These are phyloP conservation scores for Macrobrachium rosenbergii DNA, from an alignment of 1,140 invertebrate genomes.

Conservation along the genomic window DNA sequence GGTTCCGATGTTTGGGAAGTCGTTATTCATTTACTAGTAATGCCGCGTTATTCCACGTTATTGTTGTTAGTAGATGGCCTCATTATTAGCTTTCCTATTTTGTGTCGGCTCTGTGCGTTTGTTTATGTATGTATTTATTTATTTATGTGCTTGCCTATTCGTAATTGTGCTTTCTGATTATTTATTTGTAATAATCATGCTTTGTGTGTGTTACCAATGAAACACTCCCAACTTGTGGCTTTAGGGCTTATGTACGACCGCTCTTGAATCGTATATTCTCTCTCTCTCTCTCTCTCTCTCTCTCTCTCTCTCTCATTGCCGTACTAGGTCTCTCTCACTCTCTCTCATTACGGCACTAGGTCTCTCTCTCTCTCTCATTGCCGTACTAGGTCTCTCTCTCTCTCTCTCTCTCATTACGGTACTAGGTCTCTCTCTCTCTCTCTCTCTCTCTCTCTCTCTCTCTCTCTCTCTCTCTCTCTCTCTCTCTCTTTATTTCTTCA, in stretches of 20 bases:
- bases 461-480: background rate
- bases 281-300: constrained; percentile 11
- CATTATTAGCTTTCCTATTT: too few relatives aligned
- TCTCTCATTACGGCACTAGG: too few relatives aligned
- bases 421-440: constrained; percentile 22
- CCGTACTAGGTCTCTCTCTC: background rate
- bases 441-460: constrained; percentile 11
- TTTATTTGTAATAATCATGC: background rate
- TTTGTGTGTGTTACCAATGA: background rate
- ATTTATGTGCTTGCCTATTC: background rate
- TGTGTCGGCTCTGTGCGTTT: constrained; percentile 8
- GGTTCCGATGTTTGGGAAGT: too few relatives aligned
- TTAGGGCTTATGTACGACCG: too few relatives aligned
- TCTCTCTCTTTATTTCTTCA: background rate
- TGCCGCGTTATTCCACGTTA: too few relatives aligned
- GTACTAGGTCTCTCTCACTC: background rate
- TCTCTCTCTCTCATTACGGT: constrained; percentile 8
- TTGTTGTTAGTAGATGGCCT: too few relatives aligned
- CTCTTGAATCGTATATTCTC: background rate
- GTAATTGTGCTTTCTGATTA: background rate
- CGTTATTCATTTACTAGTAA: too few relatives aligned
- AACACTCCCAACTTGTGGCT: too few relatives aligned
- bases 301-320: constrained; percentile 19
- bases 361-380: background rate
- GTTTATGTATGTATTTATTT: constrained; percentile 17